Percentiles rank a stretch among this genome's conserved stretches.
Conservation (phyloP, 2,113 vertebrate species). For the Buteo buteo region DNA sequence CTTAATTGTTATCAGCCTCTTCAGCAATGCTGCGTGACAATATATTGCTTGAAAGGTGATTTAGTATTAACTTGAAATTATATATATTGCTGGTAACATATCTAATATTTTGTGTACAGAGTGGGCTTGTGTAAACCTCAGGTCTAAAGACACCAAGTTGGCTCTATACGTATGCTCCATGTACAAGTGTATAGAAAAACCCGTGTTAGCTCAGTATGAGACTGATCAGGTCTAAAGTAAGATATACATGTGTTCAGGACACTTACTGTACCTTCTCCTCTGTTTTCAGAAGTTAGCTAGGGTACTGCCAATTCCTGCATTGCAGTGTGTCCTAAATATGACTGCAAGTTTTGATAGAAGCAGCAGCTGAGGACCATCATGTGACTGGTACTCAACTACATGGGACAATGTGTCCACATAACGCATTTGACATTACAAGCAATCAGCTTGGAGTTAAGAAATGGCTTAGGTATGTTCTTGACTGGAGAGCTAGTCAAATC, state of each 20-base stretch:
- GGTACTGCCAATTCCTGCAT: not conserved
- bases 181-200: fast-evolving
- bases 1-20: not conserved
- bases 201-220: not conserved
- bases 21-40: not conserved
- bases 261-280: not conserved
- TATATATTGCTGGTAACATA: not conserved
- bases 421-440: not conserved
- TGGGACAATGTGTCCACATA: not conserved
- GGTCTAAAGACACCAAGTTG: not conserved
- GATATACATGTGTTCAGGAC: not conserved
- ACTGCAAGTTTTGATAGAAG: not conserved
- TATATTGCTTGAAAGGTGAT: not conserved
- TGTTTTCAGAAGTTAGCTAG: not conserved
- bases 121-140: not conserved
- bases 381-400: not conserved
- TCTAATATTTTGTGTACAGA: not conserved
- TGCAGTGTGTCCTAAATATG: not conserved
- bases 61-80: not conserved
- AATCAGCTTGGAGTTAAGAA: not conserved
- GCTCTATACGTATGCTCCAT: not conserved
- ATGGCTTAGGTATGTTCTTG: not conserved
- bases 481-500: not conserved
- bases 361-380: not conserved
- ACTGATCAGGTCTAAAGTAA: not conserved